These are phyloP conservation scores for Campoletis raptor DNA, from an alignment of 2,888 invertebrate species.

Conservation along the genomic window DNA sequence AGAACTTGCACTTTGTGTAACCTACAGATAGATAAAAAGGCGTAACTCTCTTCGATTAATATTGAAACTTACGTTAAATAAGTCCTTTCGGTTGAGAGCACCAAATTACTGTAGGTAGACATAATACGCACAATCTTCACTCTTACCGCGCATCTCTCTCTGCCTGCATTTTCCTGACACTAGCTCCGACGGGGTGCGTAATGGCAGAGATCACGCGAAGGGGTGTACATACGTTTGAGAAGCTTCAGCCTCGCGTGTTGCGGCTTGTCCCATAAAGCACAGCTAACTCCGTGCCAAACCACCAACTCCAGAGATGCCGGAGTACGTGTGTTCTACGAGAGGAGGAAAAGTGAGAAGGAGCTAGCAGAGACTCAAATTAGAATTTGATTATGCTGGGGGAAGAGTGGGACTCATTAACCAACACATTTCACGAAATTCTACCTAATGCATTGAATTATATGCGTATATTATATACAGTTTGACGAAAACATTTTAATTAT, in stretches of 20 bases:
- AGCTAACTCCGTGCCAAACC: slow-evolving; percentile 36
- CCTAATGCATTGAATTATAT: neutral
- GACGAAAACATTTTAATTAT: neutral
- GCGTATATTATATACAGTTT: too few species aligned
- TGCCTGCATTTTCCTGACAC: slow-evolving; percentile 14
- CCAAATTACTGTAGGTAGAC: slow-evolving; percentile 2
- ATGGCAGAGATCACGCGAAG: slow-evolving; percentile 58
- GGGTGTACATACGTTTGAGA: slow-evolving; percentile 51
- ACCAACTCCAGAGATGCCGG: neutral
- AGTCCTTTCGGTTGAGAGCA: slow-evolving; percentile 2
- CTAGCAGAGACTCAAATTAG: neutral
- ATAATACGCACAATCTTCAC: neutral
- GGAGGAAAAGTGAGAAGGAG: slow-evolving; percentile 22
- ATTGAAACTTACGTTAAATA: neutral
- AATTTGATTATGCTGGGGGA: slow-evolving; percentile 15
- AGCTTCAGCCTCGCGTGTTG: slow-evolving; percentile 47
- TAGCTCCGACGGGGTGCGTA: slow-evolving; percentile 56
- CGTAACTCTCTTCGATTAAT: neutral
- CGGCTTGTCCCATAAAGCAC: slow-evolving; percentile 28
- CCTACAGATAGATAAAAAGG: neutral
- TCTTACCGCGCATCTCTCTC: slow-evolving; percentile 2
- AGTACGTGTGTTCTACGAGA: neutral
- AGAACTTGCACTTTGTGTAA: neutral
- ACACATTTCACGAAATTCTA: neutral
- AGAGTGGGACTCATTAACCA: slow-evolving; percentile 12